Percentiles rank a stretch among this genome's conserved stretches.
phyloP scores from a whole-genome alignment of 2,797 vertebrate species.

The Echiichthys vipera region DNA sequence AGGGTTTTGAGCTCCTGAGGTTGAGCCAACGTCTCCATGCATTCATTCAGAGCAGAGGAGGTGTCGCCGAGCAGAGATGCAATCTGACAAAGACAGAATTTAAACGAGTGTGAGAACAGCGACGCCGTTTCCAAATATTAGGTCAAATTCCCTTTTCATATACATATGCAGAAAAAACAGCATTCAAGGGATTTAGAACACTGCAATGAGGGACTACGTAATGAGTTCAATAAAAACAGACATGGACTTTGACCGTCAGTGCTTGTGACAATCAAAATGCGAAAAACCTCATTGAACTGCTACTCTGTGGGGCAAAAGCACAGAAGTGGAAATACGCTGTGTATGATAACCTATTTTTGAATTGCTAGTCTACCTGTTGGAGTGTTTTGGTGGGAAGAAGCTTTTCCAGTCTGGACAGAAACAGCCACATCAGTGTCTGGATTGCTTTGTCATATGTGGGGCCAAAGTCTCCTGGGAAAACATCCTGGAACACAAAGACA shows the following conservation, averaged over 20 bases:
- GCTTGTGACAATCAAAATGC: not conserved
- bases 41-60: constrained; percentile 71
- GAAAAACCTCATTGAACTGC: not conserved
- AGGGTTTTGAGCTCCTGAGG: constrained; percentile 70
- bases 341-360: not conserved
- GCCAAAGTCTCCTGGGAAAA: constrained; percentile 86
- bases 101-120: not conserved
- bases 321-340: not conserved
- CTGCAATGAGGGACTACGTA: not conserved
- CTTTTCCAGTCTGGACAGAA: constrained; percentile 86
- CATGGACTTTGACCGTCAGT: not conserved
- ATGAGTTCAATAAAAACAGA: not conserved
- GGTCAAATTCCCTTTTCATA: not conserved
- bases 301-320: not conserved
- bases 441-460: constrained; percentile 84
- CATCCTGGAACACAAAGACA: constrained; percentile 71
- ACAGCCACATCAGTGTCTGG: constrained; percentile 86
- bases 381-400: constrained; percentile 77
- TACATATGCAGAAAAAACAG: no score
- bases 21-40: constrained; percentile 72
- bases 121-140: not conserved
- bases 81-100: constrained; percentile 60
- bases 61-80: constrained; percentile 73
- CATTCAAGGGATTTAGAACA: not conserved
- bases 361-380: constrained; percentile 66